Percentiles rank a stretch among this genome's conserved stretches.
These are phyloP conservation scores for Pteronura brasiliensis DNA, from an alignment of 2,113 vertebrate species.

Conservation along the genomic window DNA sequence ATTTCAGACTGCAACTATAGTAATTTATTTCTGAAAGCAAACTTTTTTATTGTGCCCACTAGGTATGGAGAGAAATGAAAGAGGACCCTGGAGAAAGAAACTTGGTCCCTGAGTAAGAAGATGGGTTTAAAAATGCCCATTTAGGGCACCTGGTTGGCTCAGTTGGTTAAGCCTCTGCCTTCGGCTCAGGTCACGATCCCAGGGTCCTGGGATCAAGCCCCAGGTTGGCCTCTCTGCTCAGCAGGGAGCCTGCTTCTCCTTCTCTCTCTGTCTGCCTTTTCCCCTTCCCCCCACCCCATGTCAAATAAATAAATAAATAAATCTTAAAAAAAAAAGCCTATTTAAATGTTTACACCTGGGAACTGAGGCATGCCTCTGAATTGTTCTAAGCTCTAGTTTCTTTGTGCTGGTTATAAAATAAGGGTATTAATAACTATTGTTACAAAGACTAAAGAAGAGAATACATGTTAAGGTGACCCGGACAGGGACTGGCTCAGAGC, in stretches of 20 bases:
- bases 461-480: background rate
- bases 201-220: too few relatives aligned
- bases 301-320: too few relatives aligned
- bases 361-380: background rate
- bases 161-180: too few relatives aligned
- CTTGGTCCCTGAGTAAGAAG: background rate
- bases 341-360: background rate
- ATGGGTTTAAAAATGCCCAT: background rate
- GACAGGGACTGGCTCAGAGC: background rate
- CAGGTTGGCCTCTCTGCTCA: too few relatives aligned
- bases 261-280: too few relatives aligned
- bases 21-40: constrained; percentile 31
- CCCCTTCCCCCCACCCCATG: too few relatives aligned
- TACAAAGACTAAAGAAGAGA: background rate
- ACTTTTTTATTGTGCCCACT: background rate
- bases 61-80: background rate
- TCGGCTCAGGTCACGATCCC: too few relatives aligned
- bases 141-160: too few relatives aligned
- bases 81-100: background rate
- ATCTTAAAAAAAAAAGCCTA: background rate
- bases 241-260: too few relatives aligned
- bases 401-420: background rate
- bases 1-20: background rate
- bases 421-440: background rate
- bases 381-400: background rate